Evolutionary conservation across 2,888 invertebrate genomes (phyloP).

Genomic region (Parasteatoda lunata): DNA sequence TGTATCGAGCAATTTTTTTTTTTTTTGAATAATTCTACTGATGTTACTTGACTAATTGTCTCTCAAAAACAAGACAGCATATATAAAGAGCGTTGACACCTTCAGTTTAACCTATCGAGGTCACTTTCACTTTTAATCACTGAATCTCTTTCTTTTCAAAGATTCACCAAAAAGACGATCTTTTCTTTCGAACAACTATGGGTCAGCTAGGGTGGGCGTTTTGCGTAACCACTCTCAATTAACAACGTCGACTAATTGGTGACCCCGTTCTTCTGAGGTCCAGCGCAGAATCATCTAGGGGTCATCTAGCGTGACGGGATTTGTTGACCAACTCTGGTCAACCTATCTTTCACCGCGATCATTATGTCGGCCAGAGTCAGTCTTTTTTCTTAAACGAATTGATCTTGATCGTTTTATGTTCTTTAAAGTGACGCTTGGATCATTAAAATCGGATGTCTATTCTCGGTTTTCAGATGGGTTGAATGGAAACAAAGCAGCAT

Average conservation of each 20-base stretch:
- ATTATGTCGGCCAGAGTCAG: background rate
- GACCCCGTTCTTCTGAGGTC: background rate
- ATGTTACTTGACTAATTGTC: too few species aligned
- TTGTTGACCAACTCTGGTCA: background rate
- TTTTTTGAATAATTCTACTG: too few species aligned
- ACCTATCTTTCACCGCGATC: background rate
- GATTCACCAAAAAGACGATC: background rate
- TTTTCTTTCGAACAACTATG: background rate
- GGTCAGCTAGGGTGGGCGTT: background rate
- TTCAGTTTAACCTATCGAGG: background rate
- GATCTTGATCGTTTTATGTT: background rate
- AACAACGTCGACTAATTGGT: background rate
- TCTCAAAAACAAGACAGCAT: background rate
- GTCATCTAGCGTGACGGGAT: background rate
- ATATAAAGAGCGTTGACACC: background rate
- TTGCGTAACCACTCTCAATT: background rate
- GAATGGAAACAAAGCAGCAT: background rate
- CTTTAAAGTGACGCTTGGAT: background rate
- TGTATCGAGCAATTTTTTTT: too few species aligned
- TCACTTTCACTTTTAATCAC: background rate
- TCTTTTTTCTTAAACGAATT: background rate
- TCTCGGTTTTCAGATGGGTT: background rate
- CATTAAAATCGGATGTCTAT: background rate
- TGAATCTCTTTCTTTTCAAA: background rate
- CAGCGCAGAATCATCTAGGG: background rate